Conservation (phyloP, 2,113 vertebrate genomes). For the Dicerorhinus sumatrensis region DNA sequence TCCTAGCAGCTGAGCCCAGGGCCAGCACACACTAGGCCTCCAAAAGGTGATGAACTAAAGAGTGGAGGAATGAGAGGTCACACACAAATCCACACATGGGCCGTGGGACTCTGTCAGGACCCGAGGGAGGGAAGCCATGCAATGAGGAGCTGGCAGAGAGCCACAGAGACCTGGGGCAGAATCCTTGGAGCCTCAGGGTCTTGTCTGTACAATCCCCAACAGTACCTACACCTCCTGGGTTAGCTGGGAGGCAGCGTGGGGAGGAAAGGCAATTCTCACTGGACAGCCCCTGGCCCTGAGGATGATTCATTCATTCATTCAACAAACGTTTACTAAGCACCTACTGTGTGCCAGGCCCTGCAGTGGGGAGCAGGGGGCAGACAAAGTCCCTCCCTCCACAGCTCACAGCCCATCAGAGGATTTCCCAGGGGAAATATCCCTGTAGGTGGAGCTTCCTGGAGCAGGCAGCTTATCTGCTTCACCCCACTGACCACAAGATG, state of each 20-base stretch:
- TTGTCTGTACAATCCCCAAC: not conserved
- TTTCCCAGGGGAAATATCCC: not conserved
- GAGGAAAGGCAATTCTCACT: not conserved
- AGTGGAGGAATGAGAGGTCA: not conserved
- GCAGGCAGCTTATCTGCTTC: not conserved
- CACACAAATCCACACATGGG: accelerated
- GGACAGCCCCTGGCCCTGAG: not conserved
- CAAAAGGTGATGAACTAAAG: not conserved
- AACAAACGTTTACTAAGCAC: not conserved
- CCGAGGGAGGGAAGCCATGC: not conserved
- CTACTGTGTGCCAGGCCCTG: not conserved
- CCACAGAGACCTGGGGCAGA: not conserved
- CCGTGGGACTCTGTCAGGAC: not conserved
- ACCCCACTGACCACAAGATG: not conserved
- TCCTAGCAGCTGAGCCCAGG: not conserved
- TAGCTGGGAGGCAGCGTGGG: not conserved
- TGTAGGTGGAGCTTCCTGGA: not conserved
- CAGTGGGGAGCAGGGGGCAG: not conserved
- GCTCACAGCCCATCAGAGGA: not conserved
- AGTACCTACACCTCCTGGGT: not conserved
- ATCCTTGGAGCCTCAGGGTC: not conserved
- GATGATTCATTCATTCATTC: not conserved
- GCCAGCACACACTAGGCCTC: not conserved
- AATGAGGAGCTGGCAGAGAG: not conserved
- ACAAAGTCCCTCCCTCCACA: not conserved